Evolutionary conservation across 2,888 invertebrate species (phyloP).

Genomic region (Nomada lathburiana): DNA sequence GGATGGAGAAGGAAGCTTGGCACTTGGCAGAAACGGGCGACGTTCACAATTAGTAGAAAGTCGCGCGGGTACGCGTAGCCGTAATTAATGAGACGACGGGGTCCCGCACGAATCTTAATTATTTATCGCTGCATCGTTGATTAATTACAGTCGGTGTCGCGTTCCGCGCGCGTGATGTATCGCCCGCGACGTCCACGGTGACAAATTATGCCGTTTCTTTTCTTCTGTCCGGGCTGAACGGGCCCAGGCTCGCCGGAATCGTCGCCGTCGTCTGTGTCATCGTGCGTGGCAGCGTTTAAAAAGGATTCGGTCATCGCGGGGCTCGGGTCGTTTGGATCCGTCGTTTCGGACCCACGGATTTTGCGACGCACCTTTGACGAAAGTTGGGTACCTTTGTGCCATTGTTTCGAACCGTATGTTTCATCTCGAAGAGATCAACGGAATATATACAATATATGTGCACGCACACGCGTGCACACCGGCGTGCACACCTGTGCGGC

Average conservation of each 20-base stretch:
- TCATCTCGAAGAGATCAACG: not conserved
- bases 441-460: not conserved
- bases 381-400: not conserved
- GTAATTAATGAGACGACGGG: slow-evolving; percentile 71
- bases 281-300: slow-evolving; percentile 24
- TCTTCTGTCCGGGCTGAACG: slow-evolving; percentile 36
- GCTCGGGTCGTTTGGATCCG: slow-evolving; percentile 9
- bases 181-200: slow-evolving; percentile 63
- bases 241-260: slow-evolving; percentile 17
- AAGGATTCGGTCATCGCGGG: slow-evolving; percentile 31
- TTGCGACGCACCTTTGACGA: not conserved
- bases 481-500: not conserved
- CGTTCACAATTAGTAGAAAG: slow-evolving; percentile 66
- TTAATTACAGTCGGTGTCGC: slow-evolving; percentile 67
- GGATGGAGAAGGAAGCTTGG: slow-evolving; percentile 22
- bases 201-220: slow-evolving; percentile 69
- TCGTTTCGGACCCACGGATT: not conserved
- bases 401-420: not conserved
- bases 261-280: slow-evolving; percentile 33
- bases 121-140: slow-evolving; percentile 73
- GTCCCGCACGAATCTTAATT: slow-evolving; percentile 69
- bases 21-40: slow-evolving; percentile 48
- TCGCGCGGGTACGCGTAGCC: slow-evolving; percentile 59
- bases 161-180: slow-evolving; percentile 63
- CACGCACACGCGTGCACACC: not conserved